These are phyloP conservation scores for Colinus virginianus DNA, from an alignment of 2,113 vertebrate genomes.

Conservation along the genomic window DNA sequence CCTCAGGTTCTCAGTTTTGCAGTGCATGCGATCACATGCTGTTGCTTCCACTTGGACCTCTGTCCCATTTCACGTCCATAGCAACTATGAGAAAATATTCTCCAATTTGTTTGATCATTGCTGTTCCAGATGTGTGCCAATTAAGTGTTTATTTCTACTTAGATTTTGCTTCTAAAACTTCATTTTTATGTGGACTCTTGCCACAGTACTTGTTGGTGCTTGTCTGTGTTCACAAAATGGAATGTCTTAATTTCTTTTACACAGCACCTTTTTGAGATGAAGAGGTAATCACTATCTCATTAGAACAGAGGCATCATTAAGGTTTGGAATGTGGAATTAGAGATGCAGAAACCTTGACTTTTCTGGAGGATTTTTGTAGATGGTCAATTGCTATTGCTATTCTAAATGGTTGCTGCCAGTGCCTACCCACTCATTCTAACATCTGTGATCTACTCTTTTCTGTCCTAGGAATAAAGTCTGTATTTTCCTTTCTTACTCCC, in stretches of 20 bases:
- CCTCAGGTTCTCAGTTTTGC: not conserved
- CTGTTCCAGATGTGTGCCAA: not conserved
- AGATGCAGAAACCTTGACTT: not conserved
- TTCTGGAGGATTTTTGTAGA: not conserved
- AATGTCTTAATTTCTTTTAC: not conserved
- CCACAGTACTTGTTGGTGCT: not conserved
- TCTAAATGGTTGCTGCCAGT: not conserved
- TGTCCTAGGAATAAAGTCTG: not conserved
- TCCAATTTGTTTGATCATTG: not conserved
- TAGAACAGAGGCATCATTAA: not conserved
- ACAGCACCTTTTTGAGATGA: not conserved
- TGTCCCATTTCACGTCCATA: not conserved
- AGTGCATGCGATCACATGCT: not conserved
- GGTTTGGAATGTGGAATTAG: not conserved
- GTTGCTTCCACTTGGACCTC: not conserved
- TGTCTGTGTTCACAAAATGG: not conserved
- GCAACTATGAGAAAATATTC: not conserved
- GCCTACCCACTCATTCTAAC: not conserved
- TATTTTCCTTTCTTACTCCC: not conserved
- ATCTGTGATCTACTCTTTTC: not conserved
- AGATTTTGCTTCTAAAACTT: constrained; percentile 14
- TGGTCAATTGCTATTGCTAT: not conserved
- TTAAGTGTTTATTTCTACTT: not conserved
- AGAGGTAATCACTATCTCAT: not conserved
- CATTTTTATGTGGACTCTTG: constrained; percentile 21